Conservation (phyloP, 2,113 vertebrate genomes). For the Eclectus roratus region DNA sequence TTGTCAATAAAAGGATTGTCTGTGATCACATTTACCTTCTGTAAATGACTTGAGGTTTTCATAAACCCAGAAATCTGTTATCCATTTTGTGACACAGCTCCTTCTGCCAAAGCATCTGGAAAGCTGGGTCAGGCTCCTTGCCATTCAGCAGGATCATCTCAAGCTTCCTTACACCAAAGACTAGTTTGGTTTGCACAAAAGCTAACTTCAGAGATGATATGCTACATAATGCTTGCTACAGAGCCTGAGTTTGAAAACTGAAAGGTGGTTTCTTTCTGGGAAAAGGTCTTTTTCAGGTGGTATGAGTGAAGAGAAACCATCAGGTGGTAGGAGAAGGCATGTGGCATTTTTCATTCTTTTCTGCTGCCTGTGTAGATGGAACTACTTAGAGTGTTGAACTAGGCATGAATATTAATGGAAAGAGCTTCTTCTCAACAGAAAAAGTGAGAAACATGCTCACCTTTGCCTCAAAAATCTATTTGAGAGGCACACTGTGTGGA, state of each 20-base stretch:
- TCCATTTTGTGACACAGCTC: accelerated
- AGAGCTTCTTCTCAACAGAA: neutral
- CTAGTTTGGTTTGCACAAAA: neutral
- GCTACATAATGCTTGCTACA: neutral
- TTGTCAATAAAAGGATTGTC: neutral
- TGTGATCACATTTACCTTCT: neutral
- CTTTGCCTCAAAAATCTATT: neutral
- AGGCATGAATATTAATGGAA: neutral
- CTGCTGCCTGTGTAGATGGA: neutral
- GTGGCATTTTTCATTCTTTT: neutral
- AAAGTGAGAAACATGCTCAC: neutral
- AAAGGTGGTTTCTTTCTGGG: neutral
- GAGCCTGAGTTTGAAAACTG: neutral
- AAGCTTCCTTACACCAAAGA: neutral
- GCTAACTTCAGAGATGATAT: neutral
- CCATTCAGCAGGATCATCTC: neutral
- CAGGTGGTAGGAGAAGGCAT: neutral
- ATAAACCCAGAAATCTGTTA: neutral
- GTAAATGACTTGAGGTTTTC: neutral
- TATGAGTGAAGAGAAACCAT: neutral
- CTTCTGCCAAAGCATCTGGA: neutral
- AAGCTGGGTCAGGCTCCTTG: neutral
- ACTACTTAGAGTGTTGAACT: accelerated
- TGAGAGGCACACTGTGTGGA: neutral
- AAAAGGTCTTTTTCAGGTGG: neutral